Evolutionary conservation across 2,113 vertebrate genomes (phyloP), one percentile per base, ranked within the genome.

Genomic region (Mohoua ochrocephala): DNA sequence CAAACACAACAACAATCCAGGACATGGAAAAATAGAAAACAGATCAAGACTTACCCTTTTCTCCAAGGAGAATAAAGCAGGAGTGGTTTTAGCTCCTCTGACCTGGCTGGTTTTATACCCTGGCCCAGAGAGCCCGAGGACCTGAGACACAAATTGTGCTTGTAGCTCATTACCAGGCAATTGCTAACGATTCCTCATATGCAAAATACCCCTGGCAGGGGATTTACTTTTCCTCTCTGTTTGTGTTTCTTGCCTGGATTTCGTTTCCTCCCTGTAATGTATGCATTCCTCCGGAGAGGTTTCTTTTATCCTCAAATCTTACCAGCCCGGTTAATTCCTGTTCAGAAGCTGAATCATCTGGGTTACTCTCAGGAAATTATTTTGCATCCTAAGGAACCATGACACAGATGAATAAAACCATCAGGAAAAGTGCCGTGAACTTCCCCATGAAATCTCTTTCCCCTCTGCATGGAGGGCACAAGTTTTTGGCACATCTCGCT

Each of bases 281-380:
- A 73, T 63, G 82, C 85, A 73, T 93, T 88, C 92, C 59, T 61
- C 45, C 9, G 5, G 2, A 42, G 79, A 83, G 11, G 15, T 65
- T 93, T 27, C 92, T 94, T 97, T 97, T 67, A 93, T 94, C 94
- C 87, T 27, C 27, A 31, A 24, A 60, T 53, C 9, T 76, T 33
- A 9, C 0, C 3, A 82, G 78, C 42, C 65, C 10, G 19, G 74
- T n/a, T 73, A 57, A 85, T 83, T 93, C 70, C 88, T 65, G 61
- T 26, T 56, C 78, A 68, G 61, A 47, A 65, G 41, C 35, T 82
- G 84, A 75, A 83, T 91, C 92, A 84, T 61, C 71, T 42, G 52
- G 26, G 45, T 60, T 65, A 37, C 53, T 73, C 53, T 73, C 33
- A 47, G 84, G 50, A 20, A 65, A 53, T 83, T 13, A 13, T 42